Conservation (phyloP, 1,140 invertebrate species). For the Zaprionus camerounensis region DNA sequence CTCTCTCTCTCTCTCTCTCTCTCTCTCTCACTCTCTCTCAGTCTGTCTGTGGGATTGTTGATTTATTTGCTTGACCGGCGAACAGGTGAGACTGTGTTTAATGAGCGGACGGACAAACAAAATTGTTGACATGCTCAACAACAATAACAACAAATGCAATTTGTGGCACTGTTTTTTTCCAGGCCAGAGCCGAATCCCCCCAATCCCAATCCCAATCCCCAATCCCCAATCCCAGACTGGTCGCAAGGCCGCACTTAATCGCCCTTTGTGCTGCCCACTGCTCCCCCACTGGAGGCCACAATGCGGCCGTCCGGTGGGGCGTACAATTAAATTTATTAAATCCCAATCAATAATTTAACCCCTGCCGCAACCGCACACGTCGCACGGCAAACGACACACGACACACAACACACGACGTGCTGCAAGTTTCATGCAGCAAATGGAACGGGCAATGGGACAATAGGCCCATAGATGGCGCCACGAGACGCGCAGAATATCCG, state of each 20-base stretch:
- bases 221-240: neutral
- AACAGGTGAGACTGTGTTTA: conserved; percentile 57
- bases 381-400: conserved; percentile 1
- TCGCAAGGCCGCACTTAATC: conserved; percentile 2
- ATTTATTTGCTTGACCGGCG: conserved; percentile 58
- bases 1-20: neutral
- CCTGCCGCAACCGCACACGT: conserved; percentile 28
- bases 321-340: conserved; percentile 74
- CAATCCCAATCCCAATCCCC: neutral
- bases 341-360: conserved; percentile 68
- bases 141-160: conserved; percentile 19
- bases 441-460: conserved; percentile 5
- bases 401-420: neutral
- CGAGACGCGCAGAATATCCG: neutral
- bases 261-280: conserved; percentile 5
- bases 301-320: conserved; percentile 22
- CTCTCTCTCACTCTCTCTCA: conserved; percentile 1
- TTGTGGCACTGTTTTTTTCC: neutral
- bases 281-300: conserved; percentile 19
- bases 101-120: conserved; percentile 49
- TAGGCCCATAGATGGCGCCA: conserved; percentile 1
- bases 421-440: conserved; percentile 32
- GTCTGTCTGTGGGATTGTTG: conserved; percentile 40
- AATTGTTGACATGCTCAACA: conserved; percentile 41
- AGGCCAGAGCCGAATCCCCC: neutral